phyloP scores from a whole-genome alignment of 2,888 invertebrate genomes.

The Helleia helle region DNA sequence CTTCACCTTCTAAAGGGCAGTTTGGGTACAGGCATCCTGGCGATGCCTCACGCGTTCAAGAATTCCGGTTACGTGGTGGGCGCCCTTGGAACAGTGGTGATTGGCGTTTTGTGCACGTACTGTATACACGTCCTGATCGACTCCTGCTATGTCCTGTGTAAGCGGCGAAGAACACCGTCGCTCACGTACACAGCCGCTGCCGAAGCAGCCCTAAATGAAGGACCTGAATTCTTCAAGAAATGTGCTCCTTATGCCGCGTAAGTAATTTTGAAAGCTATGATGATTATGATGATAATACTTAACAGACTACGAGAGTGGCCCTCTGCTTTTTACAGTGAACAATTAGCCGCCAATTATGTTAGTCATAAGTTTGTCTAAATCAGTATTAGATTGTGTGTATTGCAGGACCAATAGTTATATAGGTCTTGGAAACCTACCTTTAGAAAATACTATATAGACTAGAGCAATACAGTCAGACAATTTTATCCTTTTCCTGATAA shows the following conservation, averaged over 20 bases:
- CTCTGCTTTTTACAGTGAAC: no score
- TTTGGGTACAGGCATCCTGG: slow-evolving; percentile 92
- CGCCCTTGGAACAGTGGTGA: slow-evolving; percentile 83
- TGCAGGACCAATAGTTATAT: no score
- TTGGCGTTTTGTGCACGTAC: slow-evolving; percentile 93
- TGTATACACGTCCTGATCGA: slow-evolving; percentile 92
- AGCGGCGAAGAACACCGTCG: slow-evolving; percentile 74
- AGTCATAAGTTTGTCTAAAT: no score
- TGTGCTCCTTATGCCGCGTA: slow-evolving; percentile 80
- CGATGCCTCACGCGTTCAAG: slow-evolving; percentile 90
- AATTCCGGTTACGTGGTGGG: slow-evolving; percentile 90
- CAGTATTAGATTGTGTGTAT: no score
- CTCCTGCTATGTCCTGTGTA: slow-evolving; percentile 77
- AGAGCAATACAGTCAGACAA: no score
- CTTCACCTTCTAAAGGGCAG: slow-evolving; percentile 92
- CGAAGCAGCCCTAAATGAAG: slow-evolving; percentile 83
- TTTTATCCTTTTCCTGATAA: no score
- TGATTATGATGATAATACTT: no score
- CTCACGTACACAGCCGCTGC: slow-evolving; percentile 88
- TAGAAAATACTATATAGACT: no score
- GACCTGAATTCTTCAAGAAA: slow-evolving; percentile 78
- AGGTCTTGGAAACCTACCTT: no score
- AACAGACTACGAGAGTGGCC: no score
- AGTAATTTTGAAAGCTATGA: no score
- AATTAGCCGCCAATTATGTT: no score